Evolutionary conservation across 2,797 vertebrate species (phyloP), one percentile per base, ranked within the genome.

Genomic region (Cercopithecus mitis): DNA sequence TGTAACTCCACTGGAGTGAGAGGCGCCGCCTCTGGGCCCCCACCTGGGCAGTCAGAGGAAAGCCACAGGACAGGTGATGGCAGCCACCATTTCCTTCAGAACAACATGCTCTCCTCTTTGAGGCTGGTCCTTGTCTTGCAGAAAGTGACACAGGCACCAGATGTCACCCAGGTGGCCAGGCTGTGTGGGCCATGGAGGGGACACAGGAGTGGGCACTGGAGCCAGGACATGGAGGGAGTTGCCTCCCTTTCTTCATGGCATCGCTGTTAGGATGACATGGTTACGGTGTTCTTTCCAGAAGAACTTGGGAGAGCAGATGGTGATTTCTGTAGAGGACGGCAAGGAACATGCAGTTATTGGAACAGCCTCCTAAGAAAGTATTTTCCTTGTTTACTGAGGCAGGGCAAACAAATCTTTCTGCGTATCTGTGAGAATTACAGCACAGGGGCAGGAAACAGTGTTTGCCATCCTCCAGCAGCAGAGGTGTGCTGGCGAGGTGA

Each of bases 21-120:
- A 67, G 55, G 55, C 22, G 8, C 75, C 61, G 0, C 0, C n/a
- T 6, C 7, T 39, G 0, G 3, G 33, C 4, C 7, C 24, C 5
- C 24, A 1, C 30, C 41, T 4, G 30, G 47, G 41, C 4, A 52
- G 13, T 52, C 30, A 39, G 83, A 77, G 80, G 81, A 70, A 84
- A 85, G 70, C 79, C 86, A 0, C 30, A 5, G 45, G 24, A 10
- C 91, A 0, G 0, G 9, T 70, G 27, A 1, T 7, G 24, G 61
- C 14, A 5, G 33, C n/a, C 14, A 2, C 13, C 0, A 2, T 13
- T 17, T 72, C 87, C 76, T 81, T 20, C 4, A 17, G 70, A 57
- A 72, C 10, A 13, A 14, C 61, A 1, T 2, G 0, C 43, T 50
- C 79, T 92, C 47, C 45, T 50, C 30, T n/a, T 58, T 1, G 2